These are phyloP conservation scores for Polypedilum vanderplanki DNA, from an alignment of 1,140 invertebrate genomes.

Conservation along the genomic window DNA sequence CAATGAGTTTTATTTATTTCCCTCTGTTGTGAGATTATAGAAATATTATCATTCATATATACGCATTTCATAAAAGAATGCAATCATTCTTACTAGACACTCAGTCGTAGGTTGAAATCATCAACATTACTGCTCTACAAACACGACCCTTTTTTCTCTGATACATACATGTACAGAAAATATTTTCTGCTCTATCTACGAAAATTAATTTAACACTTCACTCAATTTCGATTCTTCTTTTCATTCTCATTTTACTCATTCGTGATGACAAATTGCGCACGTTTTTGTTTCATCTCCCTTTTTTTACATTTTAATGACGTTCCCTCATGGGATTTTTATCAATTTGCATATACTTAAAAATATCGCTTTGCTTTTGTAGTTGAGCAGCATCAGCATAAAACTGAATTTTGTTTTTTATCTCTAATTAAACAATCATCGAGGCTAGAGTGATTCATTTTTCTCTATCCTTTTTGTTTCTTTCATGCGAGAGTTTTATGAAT, in stretches of 20 bases:
- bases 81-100: not conserved
- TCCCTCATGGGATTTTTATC: constrained; percentile 4
- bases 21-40: not conserved
- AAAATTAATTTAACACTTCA: constrained; percentile 9
- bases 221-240: not conserved
- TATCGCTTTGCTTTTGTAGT: not conserved
- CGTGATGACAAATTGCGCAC: constrained; percentile 24
- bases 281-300: not conserved
- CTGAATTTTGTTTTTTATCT: not conserved
- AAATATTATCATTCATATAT: not conserved
- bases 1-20: not conserved
- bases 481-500: not conserved
- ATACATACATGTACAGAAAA: not conserved
- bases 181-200: not conserved
- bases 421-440: constrained; percentile 18
- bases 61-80: not conserved
- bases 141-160: not conserved
- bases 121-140: not conserved
- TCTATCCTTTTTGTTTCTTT: not conserved
- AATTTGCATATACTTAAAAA: constrained; percentile 7
- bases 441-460: constrained; percentile 5
- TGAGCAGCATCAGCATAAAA: too few species aligned
- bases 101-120: constrained; percentile 5
- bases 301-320: constrained; percentile 9
- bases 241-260: not conserved